Conservation (phyloP, 2,113 vertebrate species). For the Percopsis transmontana region DNA sequence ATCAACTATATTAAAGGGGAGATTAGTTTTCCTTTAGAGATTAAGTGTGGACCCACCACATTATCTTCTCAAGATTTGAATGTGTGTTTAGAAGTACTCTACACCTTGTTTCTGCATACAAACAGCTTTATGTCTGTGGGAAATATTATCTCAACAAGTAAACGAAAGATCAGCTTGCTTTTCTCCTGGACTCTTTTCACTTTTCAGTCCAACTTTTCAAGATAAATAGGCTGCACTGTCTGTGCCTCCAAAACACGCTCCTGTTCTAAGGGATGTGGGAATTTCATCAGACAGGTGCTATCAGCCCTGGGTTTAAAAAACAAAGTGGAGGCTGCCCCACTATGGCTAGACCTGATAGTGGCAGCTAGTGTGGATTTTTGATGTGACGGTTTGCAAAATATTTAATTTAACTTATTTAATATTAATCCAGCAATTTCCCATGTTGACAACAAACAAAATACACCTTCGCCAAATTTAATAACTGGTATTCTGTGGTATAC, state of each 20-base stretch:
- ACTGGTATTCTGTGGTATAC: too few relatives aligned
- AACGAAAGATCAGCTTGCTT: not conserved
- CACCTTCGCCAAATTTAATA: too few relatives aligned
- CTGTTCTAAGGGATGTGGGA: too few relatives aligned
- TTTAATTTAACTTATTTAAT: too few relatives aligned
- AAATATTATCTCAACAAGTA: not conserved
- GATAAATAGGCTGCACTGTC: not conserved
- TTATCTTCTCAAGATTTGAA: constrained; percentile 62
- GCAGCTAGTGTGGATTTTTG: too few relatives aligned
- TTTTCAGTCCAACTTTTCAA: not conserved
- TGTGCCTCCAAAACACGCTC: too few relatives aligned
- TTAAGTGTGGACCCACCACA: constrained; percentile 62
- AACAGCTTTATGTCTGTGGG: constrained; percentile 10
- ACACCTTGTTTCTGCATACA: constrained; percentile 17
- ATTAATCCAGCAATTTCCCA: too few relatives aligned
- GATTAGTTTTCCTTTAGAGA: constrained; percentile 75
- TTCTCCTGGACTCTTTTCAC: not conserved
- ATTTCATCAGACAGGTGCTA: constrained; percentile 5
- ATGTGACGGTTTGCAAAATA: too few relatives aligned
- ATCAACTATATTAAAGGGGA: constrained; percentile 79
- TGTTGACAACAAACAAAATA: too few relatives aligned
- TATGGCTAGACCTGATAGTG: too few relatives aligned
- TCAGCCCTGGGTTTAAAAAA: constrained; percentile 5
- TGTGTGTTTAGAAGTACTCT: constrained; percentile 11
- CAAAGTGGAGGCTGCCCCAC: too few relatives aligned